Conservation (phyloP, 2,888 invertebrate genomes). For the Stenotaenia linearis region DNA sequence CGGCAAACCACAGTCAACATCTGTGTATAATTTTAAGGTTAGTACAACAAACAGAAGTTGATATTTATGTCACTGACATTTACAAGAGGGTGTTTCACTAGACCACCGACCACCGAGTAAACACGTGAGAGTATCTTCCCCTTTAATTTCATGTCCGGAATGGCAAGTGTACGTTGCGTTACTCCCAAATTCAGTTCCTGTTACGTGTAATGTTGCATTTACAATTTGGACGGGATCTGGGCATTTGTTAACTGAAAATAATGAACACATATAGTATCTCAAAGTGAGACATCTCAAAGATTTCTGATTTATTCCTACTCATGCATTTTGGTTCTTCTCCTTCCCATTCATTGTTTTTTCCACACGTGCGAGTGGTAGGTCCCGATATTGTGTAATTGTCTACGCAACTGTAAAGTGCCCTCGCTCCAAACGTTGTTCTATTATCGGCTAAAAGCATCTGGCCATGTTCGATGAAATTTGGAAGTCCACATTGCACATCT, state of each 20-base stretch:
- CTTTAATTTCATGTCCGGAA: conserved; percentile 75
- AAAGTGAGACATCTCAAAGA: too few relatives aligned
- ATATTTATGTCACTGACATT: conserved; percentile 48
- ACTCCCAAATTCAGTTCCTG: conserved; percentile 71
- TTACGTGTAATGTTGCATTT: conserved; percentile 65
- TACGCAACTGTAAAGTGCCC: conserved; percentile 69
- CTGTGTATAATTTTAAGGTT: conserved; percentile 11
- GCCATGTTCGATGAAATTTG: conserved; percentile 63
- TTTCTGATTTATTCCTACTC: too few relatives aligned
- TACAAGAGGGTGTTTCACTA: conserved; percentile 67
- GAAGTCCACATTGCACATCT: conserved; percentile 76
- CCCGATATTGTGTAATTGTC: conserved; percentile 81
- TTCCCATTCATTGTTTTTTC: conserved; percentile 41
- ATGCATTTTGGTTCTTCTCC: conserved; percentile 41
- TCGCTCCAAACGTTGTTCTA: conserved; percentile 72
- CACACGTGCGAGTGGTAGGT: conserved; percentile 45
- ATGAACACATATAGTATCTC: too few relatives aligned
- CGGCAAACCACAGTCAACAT: conserved; percentile 68
- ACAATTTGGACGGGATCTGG: conserved; percentile 71
- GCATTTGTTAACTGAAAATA: conserved; percentile 51
- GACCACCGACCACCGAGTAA: conserved; percentile 80
- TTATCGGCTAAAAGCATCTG: conserved; percentile 55
- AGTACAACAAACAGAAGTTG: background rate
- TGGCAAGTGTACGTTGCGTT: conserved; percentile 74
- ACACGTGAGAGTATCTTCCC: conserved; percentile 73